These are phyloP conservation scores for Apotomis betuletana DNA, from an alignment of 2,888 invertebrate genomes.

Conservation along the genomic window DNA sequence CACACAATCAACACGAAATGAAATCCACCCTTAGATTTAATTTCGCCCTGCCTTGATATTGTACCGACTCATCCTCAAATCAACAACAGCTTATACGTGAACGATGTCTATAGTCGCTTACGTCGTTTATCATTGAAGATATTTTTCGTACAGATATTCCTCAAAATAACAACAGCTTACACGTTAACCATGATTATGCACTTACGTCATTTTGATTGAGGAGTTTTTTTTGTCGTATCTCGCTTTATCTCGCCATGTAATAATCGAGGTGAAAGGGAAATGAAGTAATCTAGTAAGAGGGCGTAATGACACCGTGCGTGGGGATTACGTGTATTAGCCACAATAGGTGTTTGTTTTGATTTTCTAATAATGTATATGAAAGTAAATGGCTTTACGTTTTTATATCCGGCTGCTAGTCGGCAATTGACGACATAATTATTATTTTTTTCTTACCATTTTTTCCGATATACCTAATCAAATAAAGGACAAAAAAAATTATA, in stretches of 20 bases:
- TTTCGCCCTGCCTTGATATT: slow-evolving; percentile 14
- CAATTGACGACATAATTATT: too few species aligned
- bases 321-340: neutral
- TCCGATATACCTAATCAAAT: too few species aligned
- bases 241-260: slow-evolving; percentile 30
- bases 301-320: slow-evolving; percentile 19
- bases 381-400: too few species aligned
- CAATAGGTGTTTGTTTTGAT: too few species aligned
- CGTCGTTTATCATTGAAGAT: neutral
- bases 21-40: slow-evolving; percentile 11
- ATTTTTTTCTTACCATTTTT: too few species aligned
- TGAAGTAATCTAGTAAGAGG: slow-evolving; percentile 35
- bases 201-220: neutral
- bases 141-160: slow-evolving; percentile 2
- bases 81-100: neutral
- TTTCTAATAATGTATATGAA: too few species aligned
- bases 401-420: too few species aligned
- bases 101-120: neutral
- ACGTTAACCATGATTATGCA: neutral
- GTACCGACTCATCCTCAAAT: slow-evolving; percentile 1
- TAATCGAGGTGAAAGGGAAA: slow-evolving; percentile 39
- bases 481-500: too few species aligned
- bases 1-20: slow-evolving; percentile 6
- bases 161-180: neutral
- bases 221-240: slow-evolving; percentile 25